Percentiles rank a stretch among this genome's conserved stretches.
These are phyloP conservation scores for Parnassius glacialis DNA, from an alignment of 2,888 invertebrate genomes.

Conservation along the genomic window DNA sequence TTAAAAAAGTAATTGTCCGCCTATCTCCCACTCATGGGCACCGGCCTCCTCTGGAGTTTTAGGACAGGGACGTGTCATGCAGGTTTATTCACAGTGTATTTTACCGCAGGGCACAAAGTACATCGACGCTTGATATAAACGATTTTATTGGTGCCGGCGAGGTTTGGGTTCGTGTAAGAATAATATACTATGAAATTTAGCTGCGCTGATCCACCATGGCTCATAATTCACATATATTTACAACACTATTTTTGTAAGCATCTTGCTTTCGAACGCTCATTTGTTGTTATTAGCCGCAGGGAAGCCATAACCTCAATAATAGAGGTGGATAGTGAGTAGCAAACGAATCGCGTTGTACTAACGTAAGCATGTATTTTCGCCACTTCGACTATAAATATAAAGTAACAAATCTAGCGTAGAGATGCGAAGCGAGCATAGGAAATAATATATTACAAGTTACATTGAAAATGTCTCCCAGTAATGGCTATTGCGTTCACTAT, in stretches of 20 bases:
- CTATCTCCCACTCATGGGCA: background rate
- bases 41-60: background rate
- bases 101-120: no score
- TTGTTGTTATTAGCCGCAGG: conserved; percentile 25
- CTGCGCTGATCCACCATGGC: conserved; percentile 26
- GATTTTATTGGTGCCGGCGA: no score
- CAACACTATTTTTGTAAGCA: conserved; percentile 36
- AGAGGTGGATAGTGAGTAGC: conserved; percentile 12
- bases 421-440: no score
- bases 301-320: conserved; percentile 14
- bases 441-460: no score
- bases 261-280: conserved; percentile 28
- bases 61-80: no score
- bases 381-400: background rate
- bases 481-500: no score
- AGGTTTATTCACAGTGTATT: no score
- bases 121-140: no score
- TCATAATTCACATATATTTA: conserved; percentile 34
- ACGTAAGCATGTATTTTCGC: background rate
- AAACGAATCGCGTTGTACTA: conserved; percentile 5
- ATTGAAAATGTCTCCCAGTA: no score
- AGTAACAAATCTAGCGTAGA: background rate
- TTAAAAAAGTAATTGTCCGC: background rate
- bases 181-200: no score
- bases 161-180: no score